A percentile compares a stretch with the other conserved stretches of the same genome.
phyloP scores from a whole-genome alignment of 2,113 vertebrate genomes.

The Cepphus grylle region DNA sequence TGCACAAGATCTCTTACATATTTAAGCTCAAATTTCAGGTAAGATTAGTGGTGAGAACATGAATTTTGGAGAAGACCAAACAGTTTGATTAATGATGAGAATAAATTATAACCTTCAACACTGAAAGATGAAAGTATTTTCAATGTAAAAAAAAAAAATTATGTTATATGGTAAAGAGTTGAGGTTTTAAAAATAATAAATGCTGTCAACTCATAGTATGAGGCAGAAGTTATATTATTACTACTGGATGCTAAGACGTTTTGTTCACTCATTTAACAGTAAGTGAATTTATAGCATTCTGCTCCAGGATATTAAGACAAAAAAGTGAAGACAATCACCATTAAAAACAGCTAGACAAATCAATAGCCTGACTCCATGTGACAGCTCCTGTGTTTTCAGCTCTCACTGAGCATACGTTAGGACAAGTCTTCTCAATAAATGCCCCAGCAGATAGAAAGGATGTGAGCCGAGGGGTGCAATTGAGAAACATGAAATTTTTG shows the following conservation, averaged over 20 bases:
- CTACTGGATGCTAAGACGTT: not conserved
- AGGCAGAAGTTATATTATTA: not conserved
- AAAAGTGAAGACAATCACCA: not conserved
- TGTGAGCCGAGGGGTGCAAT: not conserved
- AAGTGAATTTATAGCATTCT: not conserved
- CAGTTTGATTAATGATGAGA: not conserved
- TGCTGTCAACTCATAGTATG: not conserved
- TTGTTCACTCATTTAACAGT: not conserved
- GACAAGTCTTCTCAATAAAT: not conserved
- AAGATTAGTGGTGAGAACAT: not conserved
- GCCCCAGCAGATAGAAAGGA: accelerated
- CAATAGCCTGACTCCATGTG: not conserved
- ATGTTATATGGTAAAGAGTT: not conserved
- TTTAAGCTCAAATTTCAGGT: not conserved
- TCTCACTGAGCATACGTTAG: not conserved
- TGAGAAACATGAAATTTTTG: not conserved
- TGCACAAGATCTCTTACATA: not conserved
- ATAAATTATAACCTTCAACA: not conserved
- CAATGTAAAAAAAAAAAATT: not conserved
- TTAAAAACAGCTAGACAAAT: not conserved
- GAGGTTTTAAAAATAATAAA: not conserved
- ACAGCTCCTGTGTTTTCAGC: not conserved
- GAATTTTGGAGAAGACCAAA: not conserved
- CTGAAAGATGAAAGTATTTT: not conserved
- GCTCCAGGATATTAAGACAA: not conserved